Percentiles rank a stretch among this genome's conserved stretches.
Evolutionary conservation across 1,140 invertebrate species (phyloP).

Genomic region (Zaprionus ghesquierei): DNA sequence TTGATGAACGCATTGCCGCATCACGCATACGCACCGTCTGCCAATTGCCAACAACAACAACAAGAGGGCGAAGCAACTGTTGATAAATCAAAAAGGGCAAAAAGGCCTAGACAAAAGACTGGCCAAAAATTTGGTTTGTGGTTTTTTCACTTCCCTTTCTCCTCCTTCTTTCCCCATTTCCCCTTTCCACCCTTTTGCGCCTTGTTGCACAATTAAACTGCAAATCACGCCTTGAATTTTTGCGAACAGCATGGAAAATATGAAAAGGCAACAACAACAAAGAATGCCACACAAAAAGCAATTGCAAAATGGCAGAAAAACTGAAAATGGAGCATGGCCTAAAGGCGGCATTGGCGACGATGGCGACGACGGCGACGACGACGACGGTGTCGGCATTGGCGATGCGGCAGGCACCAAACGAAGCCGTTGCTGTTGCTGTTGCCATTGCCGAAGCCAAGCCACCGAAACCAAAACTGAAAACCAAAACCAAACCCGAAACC

Average conservation of each 20-base stretch:
- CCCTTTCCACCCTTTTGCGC: conserved; percentile 51
- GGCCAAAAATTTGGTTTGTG: background rate
- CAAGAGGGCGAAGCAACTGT: background rate
- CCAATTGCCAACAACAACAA: background rate
- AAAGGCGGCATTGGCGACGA: background rate
- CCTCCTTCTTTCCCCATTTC: no score
- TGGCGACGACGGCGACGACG: background rate
- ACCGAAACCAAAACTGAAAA: conserved; percentile 12
- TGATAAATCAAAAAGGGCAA: background rate
- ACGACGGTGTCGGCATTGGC: no score
- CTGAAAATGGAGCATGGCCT: background rate
- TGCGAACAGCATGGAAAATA: background rate
- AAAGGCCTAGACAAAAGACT: conserved; percentile 8
- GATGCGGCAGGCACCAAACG: no score
- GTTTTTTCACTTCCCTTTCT: background rate
- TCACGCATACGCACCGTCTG: conserved; percentile 28
- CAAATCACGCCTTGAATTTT: conserved; percentile 73
- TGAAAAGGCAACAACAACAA: conserved; percentile 28
- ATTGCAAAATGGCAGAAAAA: conserved; percentile 61
- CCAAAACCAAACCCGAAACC: conserved; percentile 12
- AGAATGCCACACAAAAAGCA: conserved; percentile 56
- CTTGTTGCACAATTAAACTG: conserved; percentile 77
- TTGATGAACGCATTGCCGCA: conserved; percentile 19
- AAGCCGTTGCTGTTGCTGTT: no score
- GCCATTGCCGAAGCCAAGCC: conserved; percentile 23